Base-by-base conservation (phyloP, 2,797 vertebrate genomes). In the Perodicticus potto region DNA sequence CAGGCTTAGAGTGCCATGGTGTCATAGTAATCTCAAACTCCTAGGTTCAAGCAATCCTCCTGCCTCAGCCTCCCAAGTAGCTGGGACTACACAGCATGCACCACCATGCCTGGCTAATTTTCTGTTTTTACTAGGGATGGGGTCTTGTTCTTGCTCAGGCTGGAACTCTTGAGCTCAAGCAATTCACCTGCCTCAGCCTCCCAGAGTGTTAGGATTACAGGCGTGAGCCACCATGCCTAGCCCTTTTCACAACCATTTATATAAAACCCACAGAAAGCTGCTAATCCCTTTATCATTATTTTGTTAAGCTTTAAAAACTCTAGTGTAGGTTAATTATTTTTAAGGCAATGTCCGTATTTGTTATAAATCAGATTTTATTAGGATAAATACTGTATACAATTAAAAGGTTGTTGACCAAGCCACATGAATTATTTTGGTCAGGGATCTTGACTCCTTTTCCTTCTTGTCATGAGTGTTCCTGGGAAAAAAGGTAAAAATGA, bases 351-450 rank as follows among this genome's bases (percentile, higher is more conserved):
- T 77, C 61, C 40, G 27, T 16, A 83, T 83, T 78, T 93, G 11
- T 95, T 84, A 59, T 69, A 37, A 57, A 65, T 84, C 4, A 92
- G 57, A 77, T 91, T 87, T 86, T 81, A 86, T 91, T 40, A 81
- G 25, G 67, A 13, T 81, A 76, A 69, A 43, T 91, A 70, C 59
- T 73, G 55, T 7, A 34, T 91, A 89, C 77, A 91, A 57, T 91
- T 45, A 86, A 89, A 82, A 92, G 5, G 6, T 45, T 55, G 27
- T 77, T n/a, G 12, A 20, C 65, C 43, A 37, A 94, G 19, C 23
- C 53, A 70, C 84, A 53, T 59, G 57, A 59, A 63, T 91, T 81
- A 73, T 69, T 55, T 89, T 49, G 34, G 25, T 77, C 84, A 59
- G 65, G 78, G 34, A 76, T 83, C 43, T 85, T 63, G 32, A 37